A percentile compares a stretch with the other conserved stretches of the same genome.
Evolutionary conservation across 2,113 vertebrate genomes (phyloP).

Genomic region (Hystrix brachyura): DNA sequence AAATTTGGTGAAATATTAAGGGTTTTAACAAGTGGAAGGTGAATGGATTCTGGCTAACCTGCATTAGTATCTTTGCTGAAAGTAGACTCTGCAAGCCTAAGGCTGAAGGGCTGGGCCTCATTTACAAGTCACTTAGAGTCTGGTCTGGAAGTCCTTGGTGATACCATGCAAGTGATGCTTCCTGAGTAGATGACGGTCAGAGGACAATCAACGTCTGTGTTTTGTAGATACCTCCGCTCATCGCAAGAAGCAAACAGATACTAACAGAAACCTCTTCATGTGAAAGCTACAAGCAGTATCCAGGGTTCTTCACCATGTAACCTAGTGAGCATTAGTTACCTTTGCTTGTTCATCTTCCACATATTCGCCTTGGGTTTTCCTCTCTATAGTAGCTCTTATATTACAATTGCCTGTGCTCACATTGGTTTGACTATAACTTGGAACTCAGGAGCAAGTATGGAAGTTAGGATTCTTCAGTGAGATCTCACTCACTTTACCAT

Average conservation of each 20-base stretch:
- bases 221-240: not conserved
- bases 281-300: not conserved
- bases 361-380: not conserved
- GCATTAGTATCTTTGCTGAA: not conserved
- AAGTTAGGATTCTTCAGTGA: not conserved
- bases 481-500: not conserved
- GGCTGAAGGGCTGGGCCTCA: not conserved
- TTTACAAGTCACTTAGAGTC: not conserved
- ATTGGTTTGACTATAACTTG: not conserved
- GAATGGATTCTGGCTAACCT: not conserved
- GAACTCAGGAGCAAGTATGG: not conserved
- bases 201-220: not conserved
- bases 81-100: not conserved
- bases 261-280: not conserved
- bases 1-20: conserved; percentile 1
- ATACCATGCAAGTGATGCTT: not conserved
- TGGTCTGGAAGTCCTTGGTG: not conserved
- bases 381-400: not conserved
- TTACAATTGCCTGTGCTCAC: not conserved
- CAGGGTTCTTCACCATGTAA: not conserved
- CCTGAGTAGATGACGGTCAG: not conserved
- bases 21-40: not conserved
- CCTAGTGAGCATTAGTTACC: not conserved
- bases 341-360: not conserved
- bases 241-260: not conserved